These are phyloP conservation scores for Psilopogon haemacephalus DNA, from an alignment of 2,113 vertebrate species.

Conservation along the genomic window DNA sequence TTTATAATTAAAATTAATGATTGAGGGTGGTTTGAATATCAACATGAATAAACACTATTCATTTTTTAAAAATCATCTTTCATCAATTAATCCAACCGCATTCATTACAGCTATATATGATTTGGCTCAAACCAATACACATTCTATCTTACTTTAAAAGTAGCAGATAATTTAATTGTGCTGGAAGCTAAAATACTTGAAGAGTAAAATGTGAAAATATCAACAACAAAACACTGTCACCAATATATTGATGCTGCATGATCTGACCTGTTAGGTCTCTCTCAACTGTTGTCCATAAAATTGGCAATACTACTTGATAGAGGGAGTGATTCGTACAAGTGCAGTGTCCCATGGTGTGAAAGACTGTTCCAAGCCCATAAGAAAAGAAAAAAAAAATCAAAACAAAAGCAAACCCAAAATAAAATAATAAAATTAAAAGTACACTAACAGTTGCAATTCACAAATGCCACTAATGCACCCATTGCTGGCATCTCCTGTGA, in stretches of 20 bases:
- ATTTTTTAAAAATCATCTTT: too few relatives aligned
- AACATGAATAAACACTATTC: too few relatives aligned
- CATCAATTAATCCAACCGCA: too few relatives aligned
- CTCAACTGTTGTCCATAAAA: neutral
- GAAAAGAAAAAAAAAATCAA: neutral
- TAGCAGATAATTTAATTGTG: neutral
- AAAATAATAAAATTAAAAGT: neutral
- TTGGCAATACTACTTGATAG: neutral
- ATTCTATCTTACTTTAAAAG: neutral
- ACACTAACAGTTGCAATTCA: neutral
- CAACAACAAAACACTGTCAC: neutral
- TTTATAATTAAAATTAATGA: too few relatives aligned
- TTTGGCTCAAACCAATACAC: too few relatives aligned
- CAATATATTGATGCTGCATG: neutral
- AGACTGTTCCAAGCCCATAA: neutral
- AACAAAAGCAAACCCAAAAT: accelerated
- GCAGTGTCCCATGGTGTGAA: neutral
- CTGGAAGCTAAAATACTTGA: neutral
- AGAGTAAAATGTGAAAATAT: neutral
- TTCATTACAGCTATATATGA: too few relatives aligned
- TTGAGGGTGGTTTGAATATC: too few relatives aligned
- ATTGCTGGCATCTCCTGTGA: neutral
- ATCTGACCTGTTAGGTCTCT: neutral
- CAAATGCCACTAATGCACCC: neutral
- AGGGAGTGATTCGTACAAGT: neutral